phyloP scores from a whole-genome alignment of 2,888 invertebrate genomes.

The Elaeidobius kamerunicus region DNA sequence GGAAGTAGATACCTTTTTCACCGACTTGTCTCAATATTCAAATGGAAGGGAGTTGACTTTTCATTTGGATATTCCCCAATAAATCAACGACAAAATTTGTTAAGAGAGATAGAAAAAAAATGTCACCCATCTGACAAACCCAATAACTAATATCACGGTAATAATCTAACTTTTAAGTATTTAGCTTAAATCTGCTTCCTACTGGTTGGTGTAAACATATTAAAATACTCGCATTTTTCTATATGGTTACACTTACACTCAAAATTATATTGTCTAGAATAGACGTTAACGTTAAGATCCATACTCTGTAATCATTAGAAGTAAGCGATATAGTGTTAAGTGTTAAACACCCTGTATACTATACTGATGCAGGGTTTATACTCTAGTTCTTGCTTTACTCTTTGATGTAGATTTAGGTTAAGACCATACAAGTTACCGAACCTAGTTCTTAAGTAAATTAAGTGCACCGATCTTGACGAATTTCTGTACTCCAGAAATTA shows the following conservation, averaged over 20 bases:
- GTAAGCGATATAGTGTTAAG: slow-evolving; percentile 11
- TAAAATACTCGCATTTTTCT: slow-evolving; percentile 13
- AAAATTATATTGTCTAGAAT: slow-evolving; percentile 4
- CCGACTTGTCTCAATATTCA: slow-evolving; percentile 9
- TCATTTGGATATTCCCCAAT: slow-evolving; percentile 7
- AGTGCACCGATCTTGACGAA: slow-evolving; percentile 11
- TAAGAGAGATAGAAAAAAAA: slow-evolving; percentile 27
- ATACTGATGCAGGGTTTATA: slow-evolving; percentile 16
- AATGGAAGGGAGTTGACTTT: slow-evolving; percentile 6
- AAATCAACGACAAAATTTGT: slow-evolving; percentile 19
- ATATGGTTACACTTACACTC: slow-evolving; percentile 2
- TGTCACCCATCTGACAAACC: slow-evolving; percentile 18
- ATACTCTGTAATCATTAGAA: slow-evolving; percentile 10
- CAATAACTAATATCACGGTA: slow-evolving; percentile 21
- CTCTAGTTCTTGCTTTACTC: slow-evolving; percentile 10
- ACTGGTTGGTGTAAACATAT: slow-evolving; percentile 5
- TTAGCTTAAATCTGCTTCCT: background rate
- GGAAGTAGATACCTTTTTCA: slow-evolving; percentile 6
- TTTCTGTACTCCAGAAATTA: slow-evolving; percentile 14
- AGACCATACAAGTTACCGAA: slow-evolving; percentile 29
- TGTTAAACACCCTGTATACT: slow-evolving; percentile 14
- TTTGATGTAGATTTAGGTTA: slow-evolving; percentile 18
- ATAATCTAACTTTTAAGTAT: slow-evolving; percentile 4
- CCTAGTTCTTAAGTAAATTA: slow-evolving; percentile 17
- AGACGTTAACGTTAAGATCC: slow-evolving; percentile 5